phyloP scores from a whole-genome alignment of 2,113 vertebrate species.

The Geococcyx californianus region DNA sequence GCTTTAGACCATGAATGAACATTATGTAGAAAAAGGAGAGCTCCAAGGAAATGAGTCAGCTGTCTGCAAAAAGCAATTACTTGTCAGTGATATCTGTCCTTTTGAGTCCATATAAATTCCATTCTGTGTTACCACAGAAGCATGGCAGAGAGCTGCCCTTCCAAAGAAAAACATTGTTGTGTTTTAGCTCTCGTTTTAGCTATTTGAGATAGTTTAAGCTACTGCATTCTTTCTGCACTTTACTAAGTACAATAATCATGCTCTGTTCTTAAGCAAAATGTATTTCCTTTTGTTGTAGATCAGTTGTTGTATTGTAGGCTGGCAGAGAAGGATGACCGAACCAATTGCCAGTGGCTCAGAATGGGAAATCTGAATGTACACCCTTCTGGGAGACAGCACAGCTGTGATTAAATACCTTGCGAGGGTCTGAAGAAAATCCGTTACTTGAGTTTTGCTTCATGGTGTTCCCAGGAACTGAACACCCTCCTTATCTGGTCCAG shows the following conservation, averaged over 20 bases:
- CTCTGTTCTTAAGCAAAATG: background rate
- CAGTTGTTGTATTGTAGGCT: background rate
- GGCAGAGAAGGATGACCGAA: background rate
- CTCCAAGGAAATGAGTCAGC: constrained; percentile 15
- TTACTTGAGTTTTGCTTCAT: background rate
- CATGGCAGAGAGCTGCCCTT: constrained; percentile 9
- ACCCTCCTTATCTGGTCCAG: background rate
- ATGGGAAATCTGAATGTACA: background rate
- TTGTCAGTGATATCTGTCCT: background rate
- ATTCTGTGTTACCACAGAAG: background rate
- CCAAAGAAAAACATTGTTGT: background rate
- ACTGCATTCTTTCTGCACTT: background rate
- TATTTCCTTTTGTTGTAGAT: background rate
- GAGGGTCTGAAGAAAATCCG: background rate
- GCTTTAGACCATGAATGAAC: background rate
- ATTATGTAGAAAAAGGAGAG: background rate
- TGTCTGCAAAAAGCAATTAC: constrained; percentile 16
- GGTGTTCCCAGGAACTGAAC: background rate
- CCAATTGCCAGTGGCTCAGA: background rate
- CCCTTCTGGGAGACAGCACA: background rate
- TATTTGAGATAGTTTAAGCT: background rate
- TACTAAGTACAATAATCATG: background rate
- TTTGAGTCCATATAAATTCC: background rate
- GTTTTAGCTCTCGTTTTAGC: background rate
- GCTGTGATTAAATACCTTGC: background rate